Evolutionary conservation across 2,888 invertebrate genomes (phyloP), one percentile per base, ranked within the genome.

Genomic region (Peribatodes rhomboidaria): DNA sequence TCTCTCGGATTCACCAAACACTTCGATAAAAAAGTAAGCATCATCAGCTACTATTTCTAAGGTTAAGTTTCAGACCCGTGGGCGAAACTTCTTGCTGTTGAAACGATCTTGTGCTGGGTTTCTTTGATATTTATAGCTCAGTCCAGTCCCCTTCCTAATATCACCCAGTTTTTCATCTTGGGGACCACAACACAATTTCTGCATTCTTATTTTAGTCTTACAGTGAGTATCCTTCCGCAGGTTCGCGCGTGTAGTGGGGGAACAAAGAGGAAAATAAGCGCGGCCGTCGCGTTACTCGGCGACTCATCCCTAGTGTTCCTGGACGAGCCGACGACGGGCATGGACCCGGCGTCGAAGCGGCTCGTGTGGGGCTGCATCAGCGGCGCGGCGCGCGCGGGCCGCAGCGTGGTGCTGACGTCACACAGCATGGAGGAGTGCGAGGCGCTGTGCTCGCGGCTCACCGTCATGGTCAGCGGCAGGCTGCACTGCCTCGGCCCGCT

Each of bases 281-380:
- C 96, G 10, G 96, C 96, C 0, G 91, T 97, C 0, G 95, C 96
- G 0, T 85, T 96, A 27, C 87, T 97, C 13, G 96, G 96, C 1
- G 94, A 95, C 76, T 95, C 96, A 0, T 94, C 95, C 1, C 91
- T 97, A 0, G 91, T 96, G 27, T 95, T 95, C 76, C 87, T 96
- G 46, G 96, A 96, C 81, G 95, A 95, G 75, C 96, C 95, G 0
- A 95, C 95, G 1, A 94, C 94, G 89, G 97, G 97, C 41, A 97
- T 97, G 96, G 97, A 98, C 80, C 96, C 97, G 1, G 96, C 96
- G 4, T 96, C 97, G 0, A 95, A 97, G 75, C 94, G 98, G 2
- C 95, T 96, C 65, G 94, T 98, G 11, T 98, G 98, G 98, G 94
- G 96, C 76, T 94, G 95, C 50, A 94, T 98, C 33, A 87, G 83